Evolutionary conservation across 2,888 invertebrate genomes (phyloP).

Genomic region (Melolontha melolontha): DNA sequence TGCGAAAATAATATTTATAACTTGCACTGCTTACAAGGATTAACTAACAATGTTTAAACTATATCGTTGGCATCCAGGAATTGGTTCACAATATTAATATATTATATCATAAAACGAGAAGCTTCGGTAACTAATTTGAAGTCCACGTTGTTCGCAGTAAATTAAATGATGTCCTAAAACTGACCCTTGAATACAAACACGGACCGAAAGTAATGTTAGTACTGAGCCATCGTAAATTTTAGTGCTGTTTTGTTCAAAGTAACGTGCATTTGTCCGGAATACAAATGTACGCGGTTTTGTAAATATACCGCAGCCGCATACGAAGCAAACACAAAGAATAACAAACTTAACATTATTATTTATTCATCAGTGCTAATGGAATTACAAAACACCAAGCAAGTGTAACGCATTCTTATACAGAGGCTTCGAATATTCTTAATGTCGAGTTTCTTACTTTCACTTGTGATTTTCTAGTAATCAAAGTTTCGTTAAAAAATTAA

Average conservation of each 20-base stretch:
- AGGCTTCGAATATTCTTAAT: too few species aligned
- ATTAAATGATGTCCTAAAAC: conserved; percentile 37
- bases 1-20: too few species aligned
- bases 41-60: too few species aligned
- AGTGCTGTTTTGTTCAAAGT: conserved; percentile 32
- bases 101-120: conserved; percentile 27
- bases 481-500: too few species aligned
- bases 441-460: too few species aligned
- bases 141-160: conserved; percentile 27
- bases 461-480: too few species aligned
- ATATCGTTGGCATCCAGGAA: too few species aligned
- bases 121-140: conserved; percentile 13
- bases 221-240: conserved; percentile 20
- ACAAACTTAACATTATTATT: conserved; percentile 33
- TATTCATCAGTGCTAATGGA: conserved; percentile 34
- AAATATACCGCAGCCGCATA: conserved; percentile 17
- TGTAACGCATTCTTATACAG: neutral
- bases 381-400: conserved; percentile 26
- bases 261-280: conserved; percentile 30
- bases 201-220: conserved; percentile 8
- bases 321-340: conserved; percentile 25
- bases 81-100: conserved; percentile 9
- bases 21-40: too few species aligned
- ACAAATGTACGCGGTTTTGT: conserved; percentile 36
- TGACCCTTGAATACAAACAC: conserved; percentile 28